phyloP scores from a whole-genome alignment of 2,888 invertebrate species.

The Muscina levida region DNA sequence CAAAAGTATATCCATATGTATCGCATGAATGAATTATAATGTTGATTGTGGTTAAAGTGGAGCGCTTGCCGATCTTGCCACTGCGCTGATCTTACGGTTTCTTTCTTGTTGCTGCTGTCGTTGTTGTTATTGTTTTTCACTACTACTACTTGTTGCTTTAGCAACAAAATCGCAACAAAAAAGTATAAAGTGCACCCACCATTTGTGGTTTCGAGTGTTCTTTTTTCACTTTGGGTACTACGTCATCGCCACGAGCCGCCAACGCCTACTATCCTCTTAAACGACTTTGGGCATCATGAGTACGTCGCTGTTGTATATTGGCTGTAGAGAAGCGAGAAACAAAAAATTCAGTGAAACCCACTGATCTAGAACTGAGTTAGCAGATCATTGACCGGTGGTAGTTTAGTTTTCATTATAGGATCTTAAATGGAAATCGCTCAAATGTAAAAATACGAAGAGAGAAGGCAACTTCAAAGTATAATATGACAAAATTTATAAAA shows the following conservation, averaged over 20 bases:
- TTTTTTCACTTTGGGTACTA: conserved; percentile 42
- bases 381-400: conserved; percentile 63
- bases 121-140: not conserved
- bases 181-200: conserved; percentile 63
- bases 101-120: conserved; percentile 20
- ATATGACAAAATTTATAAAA: too few relatives aligned
- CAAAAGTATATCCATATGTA: not conserved
- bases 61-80: not conserved
- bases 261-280: conserved; percentile 56
- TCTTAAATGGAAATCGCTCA: too few relatives aligned
- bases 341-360: conserved; percentile 19
- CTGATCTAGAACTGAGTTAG: conserved; percentile 57
- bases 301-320: not conserved
- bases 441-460: too few relatives aligned
- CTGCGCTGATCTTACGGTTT: conserved; percentile 25
- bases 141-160: conserved; percentile 22
- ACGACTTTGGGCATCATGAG: conserved; percentile 30
- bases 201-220: conserved; percentile 44
- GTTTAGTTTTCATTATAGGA: too few relatives aligned
- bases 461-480: too few relatives aligned
- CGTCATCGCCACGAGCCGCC: conserved; percentile 65
- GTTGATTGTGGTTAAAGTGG: conserved; percentile 17
- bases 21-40: conserved; percentile 30
- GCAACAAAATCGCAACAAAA: conserved; percentile 22
- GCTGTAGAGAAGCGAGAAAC: not conserved